phyloP scores from a whole-genome alignment of 2,797 vertebrate genomes.

The Aphelocoma californica region DNA sequence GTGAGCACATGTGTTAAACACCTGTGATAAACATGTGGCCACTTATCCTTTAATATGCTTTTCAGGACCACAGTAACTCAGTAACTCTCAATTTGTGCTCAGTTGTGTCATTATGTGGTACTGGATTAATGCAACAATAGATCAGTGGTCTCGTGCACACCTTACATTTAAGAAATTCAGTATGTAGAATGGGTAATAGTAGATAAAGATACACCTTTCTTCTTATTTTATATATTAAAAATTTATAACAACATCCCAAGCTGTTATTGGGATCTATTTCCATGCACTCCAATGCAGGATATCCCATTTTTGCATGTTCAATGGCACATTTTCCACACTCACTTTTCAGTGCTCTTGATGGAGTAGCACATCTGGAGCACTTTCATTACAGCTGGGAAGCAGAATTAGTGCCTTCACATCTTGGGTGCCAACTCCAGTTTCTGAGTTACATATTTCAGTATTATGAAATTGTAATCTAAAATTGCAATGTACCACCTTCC shows the following conservation, averaged over 20 bases:
- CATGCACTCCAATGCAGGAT: background rate
- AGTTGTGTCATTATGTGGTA: background rate
- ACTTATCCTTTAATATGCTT: background rate
- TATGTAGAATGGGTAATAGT: background rate
- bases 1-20: background rate
- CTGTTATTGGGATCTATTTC: background rate
- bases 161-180: background rate
- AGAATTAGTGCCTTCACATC: background rate
- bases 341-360: background rate
- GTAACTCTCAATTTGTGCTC: background rate
- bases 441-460: background rate
- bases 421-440: background rate
- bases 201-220: background rate
- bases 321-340: background rate
- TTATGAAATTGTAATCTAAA: background rate
- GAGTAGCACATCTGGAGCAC: background rate
- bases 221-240: background rate
- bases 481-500: accelerated
- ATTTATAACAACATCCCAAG: background rate
- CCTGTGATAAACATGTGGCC: background rate
- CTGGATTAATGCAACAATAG: background rate
- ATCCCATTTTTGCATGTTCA: background rate
- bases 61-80: background rate
- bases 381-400: background rate
- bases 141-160: background rate